These are phyloP conservation scores for Cyclophora punctaria DNA, from an alignment of 2,888 invertebrate genomes.

Conservation along the genomic window DNA sequence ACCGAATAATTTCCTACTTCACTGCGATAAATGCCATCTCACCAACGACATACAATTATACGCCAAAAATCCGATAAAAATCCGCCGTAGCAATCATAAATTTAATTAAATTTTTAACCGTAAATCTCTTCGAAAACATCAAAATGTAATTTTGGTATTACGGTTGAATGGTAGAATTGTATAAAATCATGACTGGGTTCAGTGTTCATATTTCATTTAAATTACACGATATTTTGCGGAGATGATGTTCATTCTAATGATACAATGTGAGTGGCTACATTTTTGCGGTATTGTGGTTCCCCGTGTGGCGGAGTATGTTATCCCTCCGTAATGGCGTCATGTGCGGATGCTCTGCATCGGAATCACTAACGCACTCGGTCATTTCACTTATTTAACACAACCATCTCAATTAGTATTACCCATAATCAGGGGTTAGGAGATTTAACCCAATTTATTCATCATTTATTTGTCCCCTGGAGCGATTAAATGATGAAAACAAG, in stretches of 20 bases:
- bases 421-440: no score
- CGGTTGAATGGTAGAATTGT: slow-evolving; percentile 20
- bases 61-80: slow-evolving; percentile 26
- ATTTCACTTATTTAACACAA: no score
- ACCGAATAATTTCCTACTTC: slow-evolving; percentile 36
- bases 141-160: slow-evolving; percentile 39
- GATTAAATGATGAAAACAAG: neutral
- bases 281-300: neutral
- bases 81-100: slow-evolving; percentile 29
- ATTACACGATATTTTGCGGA: slow-evolving; percentile 4
- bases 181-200: slow-evolving; percentile 19
- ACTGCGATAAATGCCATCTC: slow-evolving; percentile 31
- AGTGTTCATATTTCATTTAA: slow-evolving; percentile 6
- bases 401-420: no score
- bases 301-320: no score
- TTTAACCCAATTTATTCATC: neutral
- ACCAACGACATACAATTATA: slow-evolving; percentile 29
- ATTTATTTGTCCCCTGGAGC: neutral
- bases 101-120: slow-evolving; percentile 45
- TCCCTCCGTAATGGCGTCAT: no score
- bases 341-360: no score
- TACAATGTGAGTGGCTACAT: slow-evolving; percentile 18
- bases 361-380: no score
- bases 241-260: slow-evolving; percentile 18
- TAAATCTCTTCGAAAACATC: slow-evolving; percentile 37